Evolutionary conservation across 2,797 vertebrate species (phyloP).

Genomic region (Nasua narica): DNA sequence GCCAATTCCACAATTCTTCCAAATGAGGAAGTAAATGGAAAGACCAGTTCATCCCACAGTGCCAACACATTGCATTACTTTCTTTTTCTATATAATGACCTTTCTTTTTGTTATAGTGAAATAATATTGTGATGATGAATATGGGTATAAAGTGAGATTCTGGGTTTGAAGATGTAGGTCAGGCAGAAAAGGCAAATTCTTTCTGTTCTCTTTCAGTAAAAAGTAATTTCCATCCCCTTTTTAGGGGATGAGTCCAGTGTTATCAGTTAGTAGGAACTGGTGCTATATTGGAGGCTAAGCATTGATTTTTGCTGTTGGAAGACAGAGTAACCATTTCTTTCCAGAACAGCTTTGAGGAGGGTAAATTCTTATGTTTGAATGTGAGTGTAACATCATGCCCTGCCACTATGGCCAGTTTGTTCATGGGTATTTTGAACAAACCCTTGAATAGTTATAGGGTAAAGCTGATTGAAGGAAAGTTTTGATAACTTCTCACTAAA

Average conservation of each 20-base stretch:
- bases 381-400: neutral
- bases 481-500: neutral
- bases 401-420: neutral
- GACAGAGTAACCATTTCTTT: neutral
- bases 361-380: neutral
- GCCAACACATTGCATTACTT: neutral
- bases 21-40: neutral
- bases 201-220: neutral
- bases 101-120: neutral
- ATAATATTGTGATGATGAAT: neutral
- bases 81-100: neutral
- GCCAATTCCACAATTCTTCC: neutral
- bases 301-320: neutral
- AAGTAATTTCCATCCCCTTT: neutral
- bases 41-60: neutral
- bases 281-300: neutral
- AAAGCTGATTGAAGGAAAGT: neutral
- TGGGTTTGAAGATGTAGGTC: neutral
- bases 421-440: neutral
- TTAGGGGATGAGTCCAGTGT: neutral
- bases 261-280: neutral
- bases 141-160: neutral
- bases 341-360: neutral
- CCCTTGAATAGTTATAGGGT: neutral
- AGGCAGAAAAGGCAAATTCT: neutral